Conservation (phyloP, 2,888 invertebrate genomes). For the Ophonus ardosiacus region DNA sequence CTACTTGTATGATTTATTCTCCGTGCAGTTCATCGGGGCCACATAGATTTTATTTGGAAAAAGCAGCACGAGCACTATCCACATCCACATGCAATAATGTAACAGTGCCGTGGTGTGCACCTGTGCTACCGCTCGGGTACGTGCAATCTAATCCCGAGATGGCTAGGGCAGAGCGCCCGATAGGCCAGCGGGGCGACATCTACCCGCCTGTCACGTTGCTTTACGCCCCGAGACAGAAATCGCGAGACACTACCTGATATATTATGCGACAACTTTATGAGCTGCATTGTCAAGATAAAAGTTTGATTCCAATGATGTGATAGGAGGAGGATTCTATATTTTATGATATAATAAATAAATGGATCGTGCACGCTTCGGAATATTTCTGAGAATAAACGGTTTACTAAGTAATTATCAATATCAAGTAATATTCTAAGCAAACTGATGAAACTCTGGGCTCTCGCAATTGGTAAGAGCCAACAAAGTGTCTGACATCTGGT, state of each 20-base stretch:
- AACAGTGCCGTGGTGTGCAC: constrained; percentile 42
- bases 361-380: too few relatives aligned
- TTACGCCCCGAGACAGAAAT: constrained; percentile 45
- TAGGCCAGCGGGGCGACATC: background rate
- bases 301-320: background rate
- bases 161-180: constrained; percentile 2
- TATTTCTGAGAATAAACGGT: too few relatives aligned
- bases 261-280: constrained; percentile 45
- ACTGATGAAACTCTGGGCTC: too few relatives aligned
- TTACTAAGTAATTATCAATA: too few relatives aligned
- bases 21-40: too few relatives aligned
- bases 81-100: constrained; percentile 5
- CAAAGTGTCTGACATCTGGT: too few relatives aligned
- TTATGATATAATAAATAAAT: background rate
- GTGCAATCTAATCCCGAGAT: constrained; percentile 56
- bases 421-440: too few relatives aligned
- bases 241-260: constrained; percentile 46
- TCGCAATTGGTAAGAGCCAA: too few relatives aligned
- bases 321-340: background rate
- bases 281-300: background rate
- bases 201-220: constrained; percentile 46
- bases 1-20: too few relatives aligned
- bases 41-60: too few relatives aligned
- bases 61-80: too few relatives aligned
- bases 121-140: constrained; percentile 22